A percentile compares a stretch with the other conserved stretches of the same genome.
These are phyloP conservation scores for Empidonax traillii DNA, from an alignment of 2,113 vertebrate genomes.

Conservation along the genomic window DNA sequence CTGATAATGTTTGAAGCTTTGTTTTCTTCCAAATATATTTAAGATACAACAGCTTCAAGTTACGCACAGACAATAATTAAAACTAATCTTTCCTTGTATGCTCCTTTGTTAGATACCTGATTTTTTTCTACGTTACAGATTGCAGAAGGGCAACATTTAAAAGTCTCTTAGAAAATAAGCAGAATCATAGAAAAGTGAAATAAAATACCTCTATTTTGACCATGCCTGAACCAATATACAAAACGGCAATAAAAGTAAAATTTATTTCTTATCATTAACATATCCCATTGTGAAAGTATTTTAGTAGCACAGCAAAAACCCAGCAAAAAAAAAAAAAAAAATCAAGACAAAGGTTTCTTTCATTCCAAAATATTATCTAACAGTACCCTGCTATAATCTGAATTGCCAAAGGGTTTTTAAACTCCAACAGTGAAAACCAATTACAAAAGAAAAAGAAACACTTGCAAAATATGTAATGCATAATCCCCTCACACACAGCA, in stretches of 20 bases:
- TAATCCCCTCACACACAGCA: background rate
- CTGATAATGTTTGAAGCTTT: background rate
- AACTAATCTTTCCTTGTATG: background rate
- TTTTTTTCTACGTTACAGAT: background rate
- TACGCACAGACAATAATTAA: background rate
- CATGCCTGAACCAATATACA: background rate
- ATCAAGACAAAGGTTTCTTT: background rate
- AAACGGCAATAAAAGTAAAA: background rate
- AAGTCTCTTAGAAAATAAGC: background rate
- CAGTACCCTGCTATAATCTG: background rate
- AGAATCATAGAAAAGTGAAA: background rate
- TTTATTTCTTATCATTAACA: background rate
- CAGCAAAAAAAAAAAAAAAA: background rate
- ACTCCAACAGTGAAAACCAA: background rate
- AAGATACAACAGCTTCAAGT: background rate
- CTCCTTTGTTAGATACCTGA: background rate
- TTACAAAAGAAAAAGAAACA: background rate
- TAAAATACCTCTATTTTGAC: background rate
- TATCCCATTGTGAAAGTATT: background rate
- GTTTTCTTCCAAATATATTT: background rate
- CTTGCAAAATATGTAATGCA: background rate
- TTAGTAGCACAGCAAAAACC: background rate
- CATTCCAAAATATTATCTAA: background rate
- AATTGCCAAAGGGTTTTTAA: conserved; percentile 3
- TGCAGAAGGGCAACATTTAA: background rate